Base-by-base conservation (phyloP, 2,113 vertebrate genomes). In the Trichechus manatus region DNA sequence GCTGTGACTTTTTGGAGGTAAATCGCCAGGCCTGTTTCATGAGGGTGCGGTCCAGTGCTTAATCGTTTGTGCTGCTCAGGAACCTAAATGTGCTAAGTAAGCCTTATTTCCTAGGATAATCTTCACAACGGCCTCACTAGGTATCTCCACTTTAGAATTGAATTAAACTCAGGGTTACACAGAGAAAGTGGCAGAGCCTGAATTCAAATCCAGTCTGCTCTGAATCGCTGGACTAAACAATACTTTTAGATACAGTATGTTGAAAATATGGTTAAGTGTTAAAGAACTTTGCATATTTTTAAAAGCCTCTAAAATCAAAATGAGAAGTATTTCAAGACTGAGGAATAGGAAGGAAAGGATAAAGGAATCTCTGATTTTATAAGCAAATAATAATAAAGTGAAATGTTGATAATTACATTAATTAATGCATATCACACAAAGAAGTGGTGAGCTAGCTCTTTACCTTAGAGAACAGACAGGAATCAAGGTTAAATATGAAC, bases 361-460 rank as follows among this genome's bases (percentile, higher is more conserved):
- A 72, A 92, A 89, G 10, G 59, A 84, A 33, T 86, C 20, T 91
- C 56, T 89, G n/a, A 61, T 63, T 96, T 96, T 84, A 44, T 89
- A 80, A 96, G 27, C 80, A 89, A 15, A 74, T 86, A 89, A 91
- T 91, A 89, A 14, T 90, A 39, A 92, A 79, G 17, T 59, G 87
- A 96, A 64, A 91, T 1, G 29, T 86, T 79, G 44, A 53, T 91
- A 53, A 19, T 14, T 89, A 78, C 74, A 56, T 94, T 79, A 88
- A 63, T 83, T 81, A 63, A 56, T 87, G 50, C 33, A 42, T 87
- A 61, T 56, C 19, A 33, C 85, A 61, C 23, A 75, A 33, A 82
- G 29, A 39, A 36, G 20, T 42, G 42, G 20, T n/a, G 59, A 91
- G 14, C 68, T 84, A 68, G 44, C 33, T 66, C 2, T 81, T 89